Conservation (phyloP, 2,797 vertebrate genomes). For the Phalanger gymnotis region DNA sequence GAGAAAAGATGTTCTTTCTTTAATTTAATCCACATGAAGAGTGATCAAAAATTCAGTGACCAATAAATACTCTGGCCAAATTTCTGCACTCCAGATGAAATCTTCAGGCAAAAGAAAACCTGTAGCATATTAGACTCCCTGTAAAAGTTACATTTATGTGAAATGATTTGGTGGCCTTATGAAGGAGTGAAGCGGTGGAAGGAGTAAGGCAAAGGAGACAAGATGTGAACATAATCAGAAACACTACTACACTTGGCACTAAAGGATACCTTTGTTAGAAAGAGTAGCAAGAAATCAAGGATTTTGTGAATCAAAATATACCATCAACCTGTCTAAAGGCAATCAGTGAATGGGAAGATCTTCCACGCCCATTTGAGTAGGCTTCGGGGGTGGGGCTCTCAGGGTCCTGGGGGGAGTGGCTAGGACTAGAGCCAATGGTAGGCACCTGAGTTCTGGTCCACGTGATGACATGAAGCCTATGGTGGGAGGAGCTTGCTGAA, state of each 20-base stretch:
- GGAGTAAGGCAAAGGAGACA: slow-evolving; percentile 32
- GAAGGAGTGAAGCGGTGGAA: slow-evolving; percentile 38
- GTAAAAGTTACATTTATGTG: slow-evolving; percentile 57
- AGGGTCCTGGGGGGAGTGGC: no score
- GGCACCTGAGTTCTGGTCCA: no score
- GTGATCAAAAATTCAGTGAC: slow-evolving; percentile 60
- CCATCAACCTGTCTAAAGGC: no score
- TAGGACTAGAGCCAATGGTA: no score
- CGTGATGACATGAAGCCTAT: no score
- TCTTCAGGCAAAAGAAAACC: slow-evolving; percentile 56
- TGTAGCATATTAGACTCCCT: slow-evolving; percentile 15
- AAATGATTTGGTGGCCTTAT: slow-evolving; percentile 44
- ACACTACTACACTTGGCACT: slow-evolving; percentile 50
- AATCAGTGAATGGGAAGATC: no score
- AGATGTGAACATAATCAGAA: slow-evolving; percentile 65
- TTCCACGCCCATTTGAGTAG: no score
- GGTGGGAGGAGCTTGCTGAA: no score
- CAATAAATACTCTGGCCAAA: slow-evolving; percentile 49
- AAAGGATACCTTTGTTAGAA: slow-evolving; percentile 49
- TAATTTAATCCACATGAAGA: slow-evolving; percentile 51
- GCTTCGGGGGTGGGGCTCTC: no score
- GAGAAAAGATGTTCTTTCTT: slow-evolving; percentile 12
- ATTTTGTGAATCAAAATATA: slow-evolving; percentile 45
- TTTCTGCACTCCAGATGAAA: slow-evolving; percentile 69
- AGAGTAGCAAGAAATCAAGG: slow-evolving; percentile 34